A percentile compares a stretch with the other conserved stretches of the same genome.
Conservation (phyloP, 2,888 invertebrate species). For the Drosophila vallismaia region DNA sequence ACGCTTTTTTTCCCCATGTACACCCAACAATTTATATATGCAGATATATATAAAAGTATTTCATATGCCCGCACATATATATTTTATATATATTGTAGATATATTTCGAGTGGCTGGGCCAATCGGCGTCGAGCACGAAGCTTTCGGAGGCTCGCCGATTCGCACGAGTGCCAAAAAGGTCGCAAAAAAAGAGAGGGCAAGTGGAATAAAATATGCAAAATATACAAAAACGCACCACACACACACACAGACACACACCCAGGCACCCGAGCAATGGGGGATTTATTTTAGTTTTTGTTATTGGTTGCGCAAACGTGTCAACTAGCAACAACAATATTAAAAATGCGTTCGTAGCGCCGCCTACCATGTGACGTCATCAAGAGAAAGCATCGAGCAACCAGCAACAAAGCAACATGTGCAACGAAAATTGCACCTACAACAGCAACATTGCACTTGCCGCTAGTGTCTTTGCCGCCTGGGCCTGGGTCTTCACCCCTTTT, state of each 20-base stretch:
- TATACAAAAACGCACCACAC: conserved; percentile 63
- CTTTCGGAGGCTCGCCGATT: conserved; percentile 42
- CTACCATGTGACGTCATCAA: conserved; percentile 74
- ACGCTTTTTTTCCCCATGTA: conserved; percentile 63
- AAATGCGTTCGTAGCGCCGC: conserved; percentile 79
- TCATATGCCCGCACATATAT: conserved; percentile 15
- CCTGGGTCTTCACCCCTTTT: conserved; percentile 42
- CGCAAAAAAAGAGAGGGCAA: conserved; percentile 65
- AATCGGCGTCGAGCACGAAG: conserved; percentile 74
- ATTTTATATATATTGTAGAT: conserved; percentile 30
- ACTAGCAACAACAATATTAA: conserved; percentile 56
- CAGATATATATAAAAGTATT: conserved; percentile 38
- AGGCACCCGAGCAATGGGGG: conserved; percentile 12
- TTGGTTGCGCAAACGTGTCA: conserved; percentile 69
- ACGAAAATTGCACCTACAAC: conserved; percentile 11
- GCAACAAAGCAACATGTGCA: conserved; percentile 31
- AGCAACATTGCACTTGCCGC: conserved; percentile 67
- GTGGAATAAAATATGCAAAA: conserved; percentile 77
- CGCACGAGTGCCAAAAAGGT: conserved; percentile 40
- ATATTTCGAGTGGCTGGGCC: conserved; percentile 55
- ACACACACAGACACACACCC: conserved; percentile 10
- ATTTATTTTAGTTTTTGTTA: conserved; percentile 75
- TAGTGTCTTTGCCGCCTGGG: conserved; percentile 39
- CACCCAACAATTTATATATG: conserved; percentile 32
- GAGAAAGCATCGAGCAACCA: conserved; percentile 12